Evolutionary conservation across 53 echinoderm and acorn worm species (phyloP).

Genomic region (Actinopyga echinites): DNA sequence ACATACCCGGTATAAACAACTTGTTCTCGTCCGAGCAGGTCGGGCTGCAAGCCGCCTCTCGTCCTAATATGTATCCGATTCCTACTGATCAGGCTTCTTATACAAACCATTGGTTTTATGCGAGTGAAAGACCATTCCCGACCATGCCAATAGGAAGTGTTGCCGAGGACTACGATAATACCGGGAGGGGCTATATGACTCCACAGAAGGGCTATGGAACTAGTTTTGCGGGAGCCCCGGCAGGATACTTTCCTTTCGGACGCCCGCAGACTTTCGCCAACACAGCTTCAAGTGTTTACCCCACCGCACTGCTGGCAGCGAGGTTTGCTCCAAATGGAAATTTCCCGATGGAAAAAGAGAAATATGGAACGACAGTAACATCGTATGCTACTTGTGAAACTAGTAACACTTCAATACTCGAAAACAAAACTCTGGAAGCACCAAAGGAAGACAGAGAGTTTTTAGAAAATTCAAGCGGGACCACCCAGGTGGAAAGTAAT

Average conservation of each 20-base stretch:
- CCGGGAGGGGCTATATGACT: slow-evolving; percentile 63
- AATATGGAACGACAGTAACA: slow-evolving; percentile 26
- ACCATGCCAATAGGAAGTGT: slow-evolving; percentile 61
- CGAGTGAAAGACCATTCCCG: slow-evolving; percentile 63
- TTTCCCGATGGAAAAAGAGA: slow-evolving; percentile 47
- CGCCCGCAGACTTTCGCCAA: slow-evolving; percentile 57
- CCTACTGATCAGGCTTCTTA: slow-evolving; percentile 75
- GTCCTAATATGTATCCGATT: slow-evolving; percentile 82
- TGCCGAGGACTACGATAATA: slow-evolving; percentile 72
- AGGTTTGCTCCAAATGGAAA: slow-evolving; percentile 41
- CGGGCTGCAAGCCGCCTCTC: slow-evolving; percentile 51
- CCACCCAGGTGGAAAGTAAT: slow-evolving; percentile 39
- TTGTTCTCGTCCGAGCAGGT: slow-evolving; percentile 69
- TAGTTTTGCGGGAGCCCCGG: slow-evolving; percentile 49
- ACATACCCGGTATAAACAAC: slow-evolving; percentile 55
- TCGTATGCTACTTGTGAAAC: slow-evolving; percentile 38
- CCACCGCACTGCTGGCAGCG: slow-evolving; percentile 29
- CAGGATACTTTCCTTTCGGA: slow-evolving; percentile 60
- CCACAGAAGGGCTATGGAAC: slow-evolving; percentile 73
- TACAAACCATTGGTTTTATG: slow-evolving; percentile 80
- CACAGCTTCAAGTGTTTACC: slow-evolving; percentile 34
- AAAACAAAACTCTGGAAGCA: slow-evolving; percentile 14
- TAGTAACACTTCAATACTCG: slow-evolving; percentile 15
- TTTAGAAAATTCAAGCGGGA: slow-evolving; percentile 38
- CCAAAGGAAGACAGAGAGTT: slow-evolving; percentile 27